A percentile compares a stretch with the other conserved stretches of the same genome.
Evolutionary conservation across 1,140 invertebrate genomes (phyloP).

Genomic region (Palaemon carinicauda): DNA sequence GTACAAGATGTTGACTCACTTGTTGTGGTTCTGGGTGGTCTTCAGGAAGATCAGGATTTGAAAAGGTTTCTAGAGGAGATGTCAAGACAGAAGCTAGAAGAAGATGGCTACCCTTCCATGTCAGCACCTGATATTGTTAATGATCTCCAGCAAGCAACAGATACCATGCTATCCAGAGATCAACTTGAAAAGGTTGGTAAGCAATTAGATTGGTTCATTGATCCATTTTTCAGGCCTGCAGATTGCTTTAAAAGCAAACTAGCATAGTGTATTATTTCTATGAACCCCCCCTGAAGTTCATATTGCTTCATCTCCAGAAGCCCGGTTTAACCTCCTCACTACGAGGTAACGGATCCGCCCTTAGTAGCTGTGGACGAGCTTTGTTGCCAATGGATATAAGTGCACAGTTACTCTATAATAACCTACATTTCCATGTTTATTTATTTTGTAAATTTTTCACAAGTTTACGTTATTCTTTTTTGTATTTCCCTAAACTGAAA

Average conservation of each 20-base stretch:
- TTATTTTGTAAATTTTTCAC: no score
- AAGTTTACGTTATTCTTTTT: no score
- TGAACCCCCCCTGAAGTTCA: no score
- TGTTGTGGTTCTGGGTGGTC: slow-evolving; percentile 29
- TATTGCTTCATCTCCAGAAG: no score
- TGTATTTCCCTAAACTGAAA: no score
- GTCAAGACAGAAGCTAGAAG: slow-evolving; percentile 5
- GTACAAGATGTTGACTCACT: slow-evolving; percentile 11
- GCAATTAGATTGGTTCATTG: not conserved
- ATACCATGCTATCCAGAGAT: slow-evolving; percentile 31
- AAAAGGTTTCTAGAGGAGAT: slow-evolving; percentile 17
- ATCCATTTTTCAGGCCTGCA: not conserved
- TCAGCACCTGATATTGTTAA: slow-evolving; percentile 19
- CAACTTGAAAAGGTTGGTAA: slow-evolving; percentile 34
- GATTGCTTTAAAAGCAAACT: not conserved
- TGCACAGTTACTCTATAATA: no score
- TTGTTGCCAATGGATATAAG: no score
- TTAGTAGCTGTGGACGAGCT: no score
- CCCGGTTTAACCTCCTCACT: no score
- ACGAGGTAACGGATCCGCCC: no score
- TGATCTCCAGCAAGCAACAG: slow-evolving; percentile 20
- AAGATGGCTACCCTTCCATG: slow-evolving; percentile 25
- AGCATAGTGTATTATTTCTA: no score
- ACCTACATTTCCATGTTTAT: no score
- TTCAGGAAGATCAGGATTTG: slow-evolving; percentile 22